phyloP scores from a whole-genome alignment of 2,888 invertebrate genomes.

The Nymphalis polychloros region DNA sequence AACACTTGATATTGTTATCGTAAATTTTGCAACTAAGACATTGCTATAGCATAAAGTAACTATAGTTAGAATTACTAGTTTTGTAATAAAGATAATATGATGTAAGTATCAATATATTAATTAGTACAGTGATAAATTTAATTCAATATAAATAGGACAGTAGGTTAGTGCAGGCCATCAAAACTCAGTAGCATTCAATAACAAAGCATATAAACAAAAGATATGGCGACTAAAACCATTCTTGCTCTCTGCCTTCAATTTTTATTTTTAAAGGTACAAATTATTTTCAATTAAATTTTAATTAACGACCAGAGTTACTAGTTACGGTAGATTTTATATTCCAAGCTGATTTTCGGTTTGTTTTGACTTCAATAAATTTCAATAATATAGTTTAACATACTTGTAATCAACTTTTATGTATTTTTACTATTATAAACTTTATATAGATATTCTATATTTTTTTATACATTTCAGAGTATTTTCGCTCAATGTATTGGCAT shows the following conservation, averaged over 20 bases:
- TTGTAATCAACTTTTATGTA: too few species aligned
- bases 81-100: conserved; percentile 27
- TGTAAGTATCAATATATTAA: conserved; percentile 28
- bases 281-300: too few species aligned
- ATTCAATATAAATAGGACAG: conserved; percentile 42
- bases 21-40: conserved; percentile 14
- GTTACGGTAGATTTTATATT: too few species aligned
- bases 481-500: conserved; percentile 33
- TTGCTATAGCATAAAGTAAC: conserved; percentile 1
- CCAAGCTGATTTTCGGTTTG: too few species aligned
- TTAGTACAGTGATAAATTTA: conserved; percentile 29
- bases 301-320: too few species aligned
- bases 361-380: too few species aligned
- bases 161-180: conserved; percentile 37
- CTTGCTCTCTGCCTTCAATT: conserved; percentile 37
- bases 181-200: conserved; percentile 15
- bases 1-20: conserved; percentile 8
- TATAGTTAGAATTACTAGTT: conserved; percentile 14
- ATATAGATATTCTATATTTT: too few species aligned
- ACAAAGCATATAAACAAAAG: conserved; percentile 12
- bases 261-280: conserved; percentile 35
- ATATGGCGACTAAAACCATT: conserved; percentile 29
- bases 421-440: too few species aligned
- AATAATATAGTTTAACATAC: too few species aligned
- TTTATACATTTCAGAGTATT: conserved; percentile 27